Conservation (phyloP, 2,113 vertebrate species). For the Potamarius usumacintae region DNA sequence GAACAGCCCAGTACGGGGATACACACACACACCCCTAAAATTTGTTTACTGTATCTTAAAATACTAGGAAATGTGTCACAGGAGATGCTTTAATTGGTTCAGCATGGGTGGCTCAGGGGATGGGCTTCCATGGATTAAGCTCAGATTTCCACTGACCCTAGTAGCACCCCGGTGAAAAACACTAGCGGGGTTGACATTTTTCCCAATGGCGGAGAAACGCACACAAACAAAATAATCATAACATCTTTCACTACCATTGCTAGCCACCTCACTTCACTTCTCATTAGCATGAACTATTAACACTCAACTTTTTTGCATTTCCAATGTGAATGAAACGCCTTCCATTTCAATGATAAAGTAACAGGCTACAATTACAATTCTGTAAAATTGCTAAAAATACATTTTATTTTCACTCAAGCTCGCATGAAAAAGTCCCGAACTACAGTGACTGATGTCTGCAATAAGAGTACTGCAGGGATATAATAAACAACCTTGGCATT, state of each 20-base stretch:
- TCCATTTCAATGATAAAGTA: background rate
- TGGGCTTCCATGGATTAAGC: background rate
- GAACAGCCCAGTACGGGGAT: background rate
- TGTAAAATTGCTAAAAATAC: background rate
- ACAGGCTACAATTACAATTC: background rate
- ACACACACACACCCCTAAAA: background rate
- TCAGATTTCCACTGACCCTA: background rate
- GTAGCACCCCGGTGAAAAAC: background rate
- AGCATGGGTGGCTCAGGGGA: background rate
- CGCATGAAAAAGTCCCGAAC: too few species aligned
- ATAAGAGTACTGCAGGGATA: background rate
- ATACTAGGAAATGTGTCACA: background rate
- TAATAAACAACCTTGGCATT: conserved; percentile 2
- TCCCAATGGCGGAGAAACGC: background rate
- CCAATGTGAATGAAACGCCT: background rate
- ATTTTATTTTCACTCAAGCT: background rate
- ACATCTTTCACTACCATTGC: background rate
- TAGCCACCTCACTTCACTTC: background rate
- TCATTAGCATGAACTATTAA: background rate
- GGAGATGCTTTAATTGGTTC: background rate
- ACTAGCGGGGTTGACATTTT: background rate
- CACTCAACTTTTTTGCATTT: too few species aligned
- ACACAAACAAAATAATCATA: background rate
- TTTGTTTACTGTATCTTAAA: background rate
- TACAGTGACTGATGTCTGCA: background rate